Percentiles rank a stretch among this genome's conserved stretches.
Evolutionary conservation across 2,797 vertebrate genomes (phyloP).

Genomic region (Falco novaeseelandiae): DNA sequence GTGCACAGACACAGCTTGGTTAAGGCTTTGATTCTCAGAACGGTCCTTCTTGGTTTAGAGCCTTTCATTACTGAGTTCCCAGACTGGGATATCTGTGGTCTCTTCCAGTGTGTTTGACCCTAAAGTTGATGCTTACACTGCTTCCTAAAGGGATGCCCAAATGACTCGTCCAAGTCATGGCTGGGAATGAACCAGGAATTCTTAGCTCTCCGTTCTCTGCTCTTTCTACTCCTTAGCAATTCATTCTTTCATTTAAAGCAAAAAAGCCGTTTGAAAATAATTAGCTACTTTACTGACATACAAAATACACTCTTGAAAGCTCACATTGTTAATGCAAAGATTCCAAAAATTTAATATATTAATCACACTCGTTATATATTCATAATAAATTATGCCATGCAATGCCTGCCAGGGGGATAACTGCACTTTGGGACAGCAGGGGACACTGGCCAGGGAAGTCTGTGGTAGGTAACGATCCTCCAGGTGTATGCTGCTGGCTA

Average conservation of each 20-base stretch:
- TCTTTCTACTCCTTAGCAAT: background rate
- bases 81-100: background rate
- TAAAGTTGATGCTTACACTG: background rate
- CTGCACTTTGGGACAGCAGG: background rate
- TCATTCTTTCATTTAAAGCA: background rate
- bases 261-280: background rate
- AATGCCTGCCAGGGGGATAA: background rate
- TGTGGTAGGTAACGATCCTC: background rate
- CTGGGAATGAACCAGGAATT: background rate
- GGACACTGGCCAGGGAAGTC: background rate
- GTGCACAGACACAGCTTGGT: background rate
- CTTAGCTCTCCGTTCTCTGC: background rate
- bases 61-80: background rate
- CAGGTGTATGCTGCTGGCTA: background rate
- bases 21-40: background rate
- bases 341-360: background rate
- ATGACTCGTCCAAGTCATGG: background rate
- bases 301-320: background rate
- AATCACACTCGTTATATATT: background rate
- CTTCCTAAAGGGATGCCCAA: background rate
- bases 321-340: background rate
- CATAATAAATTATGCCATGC: conserved; percentile 19
- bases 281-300: background rate
- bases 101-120: background rate
- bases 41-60: background rate